Evolutionary conservation across 2,888 invertebrate genomes (phyloP), one percentile per base, ranked within the genome.

Genomic region (Pycnomerus fuliginosus): DNA sequence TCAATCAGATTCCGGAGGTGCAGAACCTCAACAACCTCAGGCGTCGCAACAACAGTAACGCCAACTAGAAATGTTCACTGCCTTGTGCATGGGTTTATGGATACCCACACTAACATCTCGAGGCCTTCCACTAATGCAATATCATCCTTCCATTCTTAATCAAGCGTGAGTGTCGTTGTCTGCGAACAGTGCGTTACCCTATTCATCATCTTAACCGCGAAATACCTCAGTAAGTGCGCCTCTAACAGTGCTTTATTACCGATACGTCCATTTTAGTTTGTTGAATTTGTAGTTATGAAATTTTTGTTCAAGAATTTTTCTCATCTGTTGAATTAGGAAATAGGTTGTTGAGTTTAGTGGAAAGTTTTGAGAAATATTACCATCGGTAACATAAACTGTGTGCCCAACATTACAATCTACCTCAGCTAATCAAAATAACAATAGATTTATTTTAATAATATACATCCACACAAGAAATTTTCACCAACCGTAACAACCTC

Each of bases 361-460:
- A 67, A 67, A 60, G 65, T 64, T 63, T 55, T 57, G 67, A 65
- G 67, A 66, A 60, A 54, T 32, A 36, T 11, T 24, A 8, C 10
- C 10, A 63, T 56, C 61, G 59, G 66, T 64, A 64, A 48, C 62
- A 60, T 63, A 65, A 66, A 58, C 53, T 56, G 65, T 67, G 69
- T 67, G 69, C 67, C 62, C 62, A 60, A 60, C 54, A 61, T 58
- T 67, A 68, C 68, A 67, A 71, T 69, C 71, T 71, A 71, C 71
- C 71, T 71, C 71, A 71, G 62, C 51, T 61, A 71, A 71, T 71
- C 71, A 71, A 71, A 71, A 71, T 69, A 65, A 59, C 63, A 28
- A 67, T 69, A 68, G 65, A 63, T 60, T 61, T 50, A 62, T n/a
- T n/a, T n/a, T n/a, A n/a, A n/a, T n/a, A n/a, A n/a, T n/a, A n/a